phyloP scores from a whole-genome alignment of 2,888 invertebrate species.

The Gari tellinella region DNA sequence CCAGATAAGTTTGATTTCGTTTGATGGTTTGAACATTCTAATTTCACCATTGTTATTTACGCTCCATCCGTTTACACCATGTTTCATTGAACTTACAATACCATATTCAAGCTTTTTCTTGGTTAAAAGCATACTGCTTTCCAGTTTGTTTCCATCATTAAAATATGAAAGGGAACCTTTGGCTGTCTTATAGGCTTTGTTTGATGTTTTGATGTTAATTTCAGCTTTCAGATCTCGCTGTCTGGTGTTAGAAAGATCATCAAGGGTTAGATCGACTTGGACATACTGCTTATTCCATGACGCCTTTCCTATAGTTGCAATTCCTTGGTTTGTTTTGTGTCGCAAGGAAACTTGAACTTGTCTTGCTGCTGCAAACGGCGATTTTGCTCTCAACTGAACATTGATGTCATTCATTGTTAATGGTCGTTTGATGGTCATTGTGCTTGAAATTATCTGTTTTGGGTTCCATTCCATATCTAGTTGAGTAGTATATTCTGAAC shows the following conservation, averaged over 20 bases:
- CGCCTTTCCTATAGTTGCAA: conserved; percentile 55
- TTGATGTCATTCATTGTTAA: conserved; percentile 55
- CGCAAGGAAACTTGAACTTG: conserved; percentile 48
- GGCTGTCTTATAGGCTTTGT: conserved; percentile 38
- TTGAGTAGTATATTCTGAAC: conserved; percentile 45
- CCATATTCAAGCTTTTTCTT: conserved; percentile 53
- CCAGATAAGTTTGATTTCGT: conserved; percentile 63
- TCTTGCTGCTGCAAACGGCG: conserved; percentile 66
- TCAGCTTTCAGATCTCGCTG: conserved; percentile 58
- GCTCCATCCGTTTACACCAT: conserved; percentile 48
- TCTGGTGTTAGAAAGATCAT: conserved; percentile 47
- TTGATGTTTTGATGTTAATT: conserved; percentile 63
- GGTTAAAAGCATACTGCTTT: conserved; percentile 31
- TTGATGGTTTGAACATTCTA: conserved; percentile 56
- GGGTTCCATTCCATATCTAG: conserved; percentile 64
- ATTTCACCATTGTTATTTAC: conserved; percentile 67
- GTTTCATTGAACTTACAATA: conserved; percentile 58
- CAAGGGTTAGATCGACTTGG: conserved; percentile 54
- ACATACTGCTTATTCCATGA: conserved; percentile 55
- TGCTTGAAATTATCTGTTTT: conserved; percentile 57
- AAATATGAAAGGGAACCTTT: conserved; percentile 49
- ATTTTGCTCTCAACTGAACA: conserved; percentile 53
- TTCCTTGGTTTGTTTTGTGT: conserved; percentile 50
- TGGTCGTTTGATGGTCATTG: conserved; percentile 66
- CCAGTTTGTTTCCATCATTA: conserved; percentile 48